A percentile compares a stretch with the other conserved stretches of the same genome.
phyloP scores from a whole-genome alignment of 2,113 vertebrate genomes.

The Odobenus rosmarus region DNA sequence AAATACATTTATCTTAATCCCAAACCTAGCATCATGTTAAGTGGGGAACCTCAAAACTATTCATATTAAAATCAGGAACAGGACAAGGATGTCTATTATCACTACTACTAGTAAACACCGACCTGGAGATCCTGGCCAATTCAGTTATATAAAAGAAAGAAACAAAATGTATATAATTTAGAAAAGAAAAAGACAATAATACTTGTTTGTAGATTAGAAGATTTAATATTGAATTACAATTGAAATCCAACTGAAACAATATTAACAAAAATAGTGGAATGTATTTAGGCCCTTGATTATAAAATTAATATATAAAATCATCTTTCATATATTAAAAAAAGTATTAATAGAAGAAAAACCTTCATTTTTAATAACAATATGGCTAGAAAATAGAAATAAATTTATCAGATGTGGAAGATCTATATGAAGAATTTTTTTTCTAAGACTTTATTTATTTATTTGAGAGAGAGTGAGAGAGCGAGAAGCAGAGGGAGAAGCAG shows the following conservation, averaged over 20 bases:
- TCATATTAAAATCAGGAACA: neutral
- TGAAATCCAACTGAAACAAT: neutral
- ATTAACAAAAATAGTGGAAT: neutral
- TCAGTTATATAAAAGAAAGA: neutral
- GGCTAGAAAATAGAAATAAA: slow-evolving; percentile 33
- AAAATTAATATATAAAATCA: neutral
- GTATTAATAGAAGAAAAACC: neutral
- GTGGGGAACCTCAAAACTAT: neutral
- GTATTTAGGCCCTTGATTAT: neutral
- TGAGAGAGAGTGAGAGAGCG: no score
- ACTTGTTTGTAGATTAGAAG: neutral
- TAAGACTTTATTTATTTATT: no score
- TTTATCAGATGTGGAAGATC: neutral
- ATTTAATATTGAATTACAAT: neutral
- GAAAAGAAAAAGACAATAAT: neutral
- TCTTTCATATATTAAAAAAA: neutral
- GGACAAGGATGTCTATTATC: neutral
- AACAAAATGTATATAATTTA: neutral
- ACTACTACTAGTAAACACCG: neutral
- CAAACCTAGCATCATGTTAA: neutral
- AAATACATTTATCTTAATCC: neutral
- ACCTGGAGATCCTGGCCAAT: neutral
- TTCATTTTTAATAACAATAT: neutral
- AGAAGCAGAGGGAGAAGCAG: no score
- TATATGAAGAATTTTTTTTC: neutral